phyloP scores from a whole-genome alignment of 2,888 invertebrate genomes.

The Euzophera pinguis region DNA sequence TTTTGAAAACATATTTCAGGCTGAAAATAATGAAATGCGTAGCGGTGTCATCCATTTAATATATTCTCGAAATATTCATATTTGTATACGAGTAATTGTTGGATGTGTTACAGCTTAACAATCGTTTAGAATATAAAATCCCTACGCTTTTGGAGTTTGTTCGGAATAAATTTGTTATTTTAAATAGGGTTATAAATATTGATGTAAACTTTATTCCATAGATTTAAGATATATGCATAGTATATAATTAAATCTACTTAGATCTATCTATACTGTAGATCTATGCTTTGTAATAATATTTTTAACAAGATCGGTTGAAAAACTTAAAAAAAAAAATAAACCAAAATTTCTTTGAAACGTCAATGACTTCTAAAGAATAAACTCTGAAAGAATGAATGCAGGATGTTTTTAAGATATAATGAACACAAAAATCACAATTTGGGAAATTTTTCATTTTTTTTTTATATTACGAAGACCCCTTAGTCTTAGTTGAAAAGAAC shows the following conservation, averaged over 20 bases:
- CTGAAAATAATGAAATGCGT: slow-evolving; percentile 9
- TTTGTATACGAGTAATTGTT: neutral
- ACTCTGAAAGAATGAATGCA: no score
- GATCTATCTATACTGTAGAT: no score
- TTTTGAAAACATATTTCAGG: slow-evolving; percentile 6
- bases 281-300: no score
- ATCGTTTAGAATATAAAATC: slow-evolving; percentile 10
- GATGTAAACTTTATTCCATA: no score
- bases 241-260: no score
- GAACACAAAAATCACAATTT: no score
- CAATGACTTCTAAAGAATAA: no score
- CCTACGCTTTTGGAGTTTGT: slow-evolving; percentile 1
- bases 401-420: no score
- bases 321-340: no score
- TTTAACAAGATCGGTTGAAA: no score
- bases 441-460: no score
- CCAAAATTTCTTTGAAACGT: no score
- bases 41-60: neutral
- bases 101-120: slow-evolving; percentile 2
- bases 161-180: slow-evolving; percentile 9
- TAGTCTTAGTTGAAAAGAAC: neutral
- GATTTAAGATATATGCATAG: neutral
- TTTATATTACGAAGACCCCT: neutral
- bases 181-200: slow-evolving; percentile 1
- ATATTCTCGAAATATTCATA: slow-evolving; percentile 5